A percentile compares a stretch with the other conserved stretches of the same genome.
phyloP scores from a whole-genome alignment of 53 echinoderm and acorn worm genomes.

The Actinopyga echinites region DNA sequence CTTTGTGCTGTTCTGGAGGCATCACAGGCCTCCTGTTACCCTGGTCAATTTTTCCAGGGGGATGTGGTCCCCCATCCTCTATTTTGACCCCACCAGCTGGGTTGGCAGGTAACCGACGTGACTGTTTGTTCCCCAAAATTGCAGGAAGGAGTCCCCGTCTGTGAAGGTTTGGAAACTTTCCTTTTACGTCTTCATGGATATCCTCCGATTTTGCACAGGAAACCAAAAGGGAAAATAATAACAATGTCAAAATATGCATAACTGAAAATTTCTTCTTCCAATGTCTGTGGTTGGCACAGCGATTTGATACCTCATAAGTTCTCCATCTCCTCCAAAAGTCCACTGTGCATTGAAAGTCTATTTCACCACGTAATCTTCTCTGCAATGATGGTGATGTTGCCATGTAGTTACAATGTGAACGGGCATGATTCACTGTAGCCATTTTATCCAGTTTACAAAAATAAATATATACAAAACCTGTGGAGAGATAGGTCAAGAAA shows the following conservation, averaged over 20 bases:
- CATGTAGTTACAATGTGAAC: not conserved
- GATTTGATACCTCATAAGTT: not conserved
- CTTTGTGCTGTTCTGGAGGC: slow-evolving; percentile 86
- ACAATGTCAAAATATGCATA: not conserved
- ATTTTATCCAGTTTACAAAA: not conserved
- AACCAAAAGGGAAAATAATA: not conserved
- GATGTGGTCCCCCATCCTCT: slow-evolving; percentile 15
- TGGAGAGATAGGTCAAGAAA: too few relatives aligned
- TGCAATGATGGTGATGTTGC: not conserved
- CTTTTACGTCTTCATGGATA: slow-evolving; percentile 12
- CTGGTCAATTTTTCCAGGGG: slow-evolving; percentile 18
- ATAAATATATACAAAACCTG: too few relatives aligned
- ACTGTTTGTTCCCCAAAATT: slow-evolving; percentile 58
- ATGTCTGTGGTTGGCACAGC: not conserved
- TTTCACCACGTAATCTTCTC: not conserved
- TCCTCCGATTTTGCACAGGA: not conserved
- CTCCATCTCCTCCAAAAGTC: not conserved
- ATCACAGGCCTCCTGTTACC: slow-evolving; percentile 32
- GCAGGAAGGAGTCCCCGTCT: slow-evolving; percentile 75
- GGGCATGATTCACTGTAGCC: not conserved
- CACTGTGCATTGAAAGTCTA: too few relatives aligned
- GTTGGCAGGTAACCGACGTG: slow-evolving; percentile 13
- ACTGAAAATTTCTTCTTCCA: not conserved
- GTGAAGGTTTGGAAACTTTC: slow-evolving; percentile 69
- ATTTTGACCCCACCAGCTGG: not conserved